These are phyloP conservation scores for Anomalospiza imberbis DNA, from an alignment of 2,797 vertebrate species.

Conservation along the genomic window DNA sequence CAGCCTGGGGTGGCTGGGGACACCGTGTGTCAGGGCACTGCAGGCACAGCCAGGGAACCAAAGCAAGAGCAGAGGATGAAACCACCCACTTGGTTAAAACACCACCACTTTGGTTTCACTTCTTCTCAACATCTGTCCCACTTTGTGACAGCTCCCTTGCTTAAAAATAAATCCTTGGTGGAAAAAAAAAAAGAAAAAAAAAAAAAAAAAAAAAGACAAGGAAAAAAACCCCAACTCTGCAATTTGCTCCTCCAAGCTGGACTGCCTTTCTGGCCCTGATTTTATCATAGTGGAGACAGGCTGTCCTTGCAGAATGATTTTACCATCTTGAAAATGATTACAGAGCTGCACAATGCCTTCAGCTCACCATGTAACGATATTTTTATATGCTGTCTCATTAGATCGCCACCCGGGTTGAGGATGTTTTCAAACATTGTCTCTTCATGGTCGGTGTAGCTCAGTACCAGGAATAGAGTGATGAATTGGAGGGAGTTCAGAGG, in stretches of 20 bases:
- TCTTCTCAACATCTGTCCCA: conserved; percentile 23
- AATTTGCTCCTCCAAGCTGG: conserved; percentile 59
- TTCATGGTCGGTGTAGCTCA: not conserved
- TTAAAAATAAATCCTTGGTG: conserved; percentile 40
- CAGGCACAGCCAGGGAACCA: not conserved
- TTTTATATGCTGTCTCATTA: conserved; percentile 48
- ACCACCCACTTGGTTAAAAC: not conserved
- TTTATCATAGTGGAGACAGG: conserved; percentile 63
- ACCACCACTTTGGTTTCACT: not conserved
- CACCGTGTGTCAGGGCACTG: not conserved
- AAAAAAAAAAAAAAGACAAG: rapidly evolving
- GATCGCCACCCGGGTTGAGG: conserved; percentile 5
- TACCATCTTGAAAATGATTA: conserved; percentile 60
- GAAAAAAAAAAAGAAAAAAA: not conserved
- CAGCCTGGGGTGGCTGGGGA: not conserved
- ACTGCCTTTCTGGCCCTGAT: conserved; percentile 59
- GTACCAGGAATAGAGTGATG: conserved; percentile 19
- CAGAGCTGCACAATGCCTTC: conserved; percentile 54
- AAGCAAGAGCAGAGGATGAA: not conserved
- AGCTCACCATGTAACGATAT: conserved; percentile 18
- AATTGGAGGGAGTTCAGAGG: conserved; percentile 37
- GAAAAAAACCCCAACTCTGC: not conserved
- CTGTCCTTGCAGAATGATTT: conserved; percentile 66
- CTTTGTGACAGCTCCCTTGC: conserved; percentile 26
- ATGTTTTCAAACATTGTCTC: conserved; percentile 55